Evolutionary conservation across 1,140 invertebrate genomes (phyloP), one percentile per base, ranked within the genome.

Genomic region (Eriocheir sinensis): DNA sequence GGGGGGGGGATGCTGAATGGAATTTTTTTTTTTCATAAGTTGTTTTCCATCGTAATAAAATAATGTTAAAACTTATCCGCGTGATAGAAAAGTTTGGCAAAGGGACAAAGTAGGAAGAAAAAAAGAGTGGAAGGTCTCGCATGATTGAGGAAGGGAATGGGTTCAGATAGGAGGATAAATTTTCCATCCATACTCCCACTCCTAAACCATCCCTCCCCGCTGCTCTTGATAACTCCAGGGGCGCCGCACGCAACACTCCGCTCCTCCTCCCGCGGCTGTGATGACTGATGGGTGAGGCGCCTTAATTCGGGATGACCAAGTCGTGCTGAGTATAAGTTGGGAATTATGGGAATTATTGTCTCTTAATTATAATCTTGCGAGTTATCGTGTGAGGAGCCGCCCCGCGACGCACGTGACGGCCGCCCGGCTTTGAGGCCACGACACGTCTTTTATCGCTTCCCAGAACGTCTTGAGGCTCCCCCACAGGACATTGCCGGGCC

Each of bases 351-450:
- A 72, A n/a, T 72, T 72, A 72, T 72, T 27, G 12, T 72, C 60
- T 72, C 60, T 72, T 72, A 72, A 72, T 72, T 72, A 72, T 72
- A 72, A 72, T 72, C 60, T n/a, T 27, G 60, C 60, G 27, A 72
- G 60, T n/a, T 72, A 72, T n/a, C 60, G 60, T 72, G 60, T 72
- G 60, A 72, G 4, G 60, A n/a, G 21, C 60, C 4, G 60, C 60
- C 60, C n/a, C 60, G 60, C 60, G n/a, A 72, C 60, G 60, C 60
- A 72, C 60, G 48, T 72, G 60, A 72, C 60, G 6, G 60, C 60
- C n/a, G 60, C 60, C 3, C 60, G 21, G 60, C 3, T n/a, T n/a
- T 4, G 60, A 72, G n/a, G 4, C 27, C 60, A 72, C 12, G 86
- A 89, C 40, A n/a, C n/a, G 60, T 72, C n/a, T 48, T 72, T 21